Evolutionary conservation across 2,888 invertebrate genomes (phyloP), one percentile per base, ranked within the genome.

Genomic region (Nemurella pictetii): DNA sequence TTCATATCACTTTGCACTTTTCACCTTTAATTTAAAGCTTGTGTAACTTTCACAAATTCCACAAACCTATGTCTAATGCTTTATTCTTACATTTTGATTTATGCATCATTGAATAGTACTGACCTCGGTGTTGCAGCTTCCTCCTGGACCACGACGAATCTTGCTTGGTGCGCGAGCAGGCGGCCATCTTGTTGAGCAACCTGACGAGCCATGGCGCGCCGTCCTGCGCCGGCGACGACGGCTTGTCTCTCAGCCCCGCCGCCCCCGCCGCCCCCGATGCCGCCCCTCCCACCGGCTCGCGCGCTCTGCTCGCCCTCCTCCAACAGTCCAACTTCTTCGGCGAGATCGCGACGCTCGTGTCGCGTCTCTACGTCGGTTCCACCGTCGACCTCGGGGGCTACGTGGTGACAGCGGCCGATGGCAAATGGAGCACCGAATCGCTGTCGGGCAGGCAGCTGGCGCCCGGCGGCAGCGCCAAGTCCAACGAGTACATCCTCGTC

Each of bases 111-210:
- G n/a, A n/a, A n/a, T n/a, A n/a, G n/a, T n/a, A n/a, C n/a, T n/a
- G n/a, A n/a, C 82, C 83, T 86, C 85, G 85, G 85, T 86, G 86
- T 88, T 88, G 80, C 87, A 88, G 88, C 86, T 88, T 90, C 84
- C 85, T 91, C n/a, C 87, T 90, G 12, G 90, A 92, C 88, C 89
- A 91, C 85, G 90, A 90, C 35, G 93, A 93, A 88, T 91, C 93
- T 0, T 91, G 91, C 87, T 89, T 93, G 73, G 92, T 93, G 0
- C 89, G 91, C 86, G 93, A 93, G 88, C 91, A 93, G 88, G 92
- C 92, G 15, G 92, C 92, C n/a, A 89, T 90, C 29, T 89, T 93
- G 20, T 89, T 93, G 72, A 90, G 90, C 12, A 92, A 92, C 89
- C 89, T 93, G 80, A 84, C 84, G 32, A 85, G 85, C 30, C 85